Evolutionary conservation across 2,888 invertebrate species (phyloP).

Genomic region (Plebejus melissa): DNA sequence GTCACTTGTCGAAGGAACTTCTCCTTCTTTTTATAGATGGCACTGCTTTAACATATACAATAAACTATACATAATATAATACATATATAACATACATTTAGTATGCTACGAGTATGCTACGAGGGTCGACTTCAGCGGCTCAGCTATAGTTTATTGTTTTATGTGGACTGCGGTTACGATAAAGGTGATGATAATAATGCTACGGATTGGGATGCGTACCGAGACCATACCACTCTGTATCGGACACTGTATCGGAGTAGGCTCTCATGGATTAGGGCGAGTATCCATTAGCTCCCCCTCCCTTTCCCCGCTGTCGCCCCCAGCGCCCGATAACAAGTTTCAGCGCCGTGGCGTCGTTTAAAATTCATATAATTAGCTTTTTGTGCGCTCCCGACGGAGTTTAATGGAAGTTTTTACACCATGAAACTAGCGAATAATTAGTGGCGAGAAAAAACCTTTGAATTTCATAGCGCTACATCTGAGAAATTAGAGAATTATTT

Average conservation of each 20-base stretch:
- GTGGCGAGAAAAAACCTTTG: neutral
- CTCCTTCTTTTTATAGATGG: no score
- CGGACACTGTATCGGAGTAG: neutral
- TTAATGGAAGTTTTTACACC: slow-evolving; percentile 6
- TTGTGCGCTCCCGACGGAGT: slow-evolving; percentile 12
- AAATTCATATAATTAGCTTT: slow-evolving; percentile 21
- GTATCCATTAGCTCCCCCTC: neutral
- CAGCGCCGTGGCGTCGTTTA: neutral
- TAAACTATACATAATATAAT: no score
- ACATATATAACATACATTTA: no score
- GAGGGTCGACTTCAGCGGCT: no score
- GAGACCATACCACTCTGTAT: neutral
- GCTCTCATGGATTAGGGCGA: slow-evolving; percentile 1
- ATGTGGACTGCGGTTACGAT: neutral
- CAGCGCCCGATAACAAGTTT: neutral
- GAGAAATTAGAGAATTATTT: neutral
- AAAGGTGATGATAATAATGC: neutral
- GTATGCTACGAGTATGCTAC: no score
- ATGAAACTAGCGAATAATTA: slow-evolving; percentile 10
- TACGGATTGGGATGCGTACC: neutral
- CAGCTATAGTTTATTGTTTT: no score
- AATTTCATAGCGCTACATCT: neutral
- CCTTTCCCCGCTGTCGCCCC: neutral
- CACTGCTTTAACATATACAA: no score
- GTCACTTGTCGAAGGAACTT: no score